Evolutionary conservation across 64 coral and sea anemone genomes (phyloP), one percentile per base, ranked within the genome.

Genomic region (Actinia equina): DNA sequence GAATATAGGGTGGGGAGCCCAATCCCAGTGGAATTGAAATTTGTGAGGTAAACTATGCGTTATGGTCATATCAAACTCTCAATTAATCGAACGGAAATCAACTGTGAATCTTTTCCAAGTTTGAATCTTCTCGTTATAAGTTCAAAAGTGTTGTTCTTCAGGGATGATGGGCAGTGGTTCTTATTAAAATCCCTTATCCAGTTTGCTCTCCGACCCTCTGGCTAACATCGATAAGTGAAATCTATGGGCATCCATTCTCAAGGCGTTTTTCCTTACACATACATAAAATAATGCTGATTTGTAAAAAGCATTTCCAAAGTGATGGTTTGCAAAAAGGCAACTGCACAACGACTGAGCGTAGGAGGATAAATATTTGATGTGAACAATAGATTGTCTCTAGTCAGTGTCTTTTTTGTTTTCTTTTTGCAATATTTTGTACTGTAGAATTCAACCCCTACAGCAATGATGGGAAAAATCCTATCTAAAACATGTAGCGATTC

Each of bases 281-380:
- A 27, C 69, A 2, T 41, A n/a, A 65, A 23, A 74, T 74, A 74
- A 74, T 41, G 27, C 69, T 20, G 62, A 74, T 5, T 74, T 42
- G 26, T 74, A 74, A 74, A 74, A 74, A 74, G 69, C 69, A 74
- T 41, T 30, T 74, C 26, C 25, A 30, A 74, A 74, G 69, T 74
- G 69, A 30, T 41, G 25, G 69, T 74, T 74, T 74, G 69, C 69
- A 74, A 74, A 74, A 74, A 65, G 62, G 62, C 62, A 23, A 74
- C 69, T 74, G n/a, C 25, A 65, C 69, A 74, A 74, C 11, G 69
- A 74, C 69, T 74, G 69, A 74, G 26, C 26, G 69, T 74, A 74
- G 69, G 69, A 74, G 69, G 69, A 74, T 74, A 74, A 74, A 74
- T 74, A 74, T 27, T 74, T 25, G 25, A 65, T n/a, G 20, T 65